Conservation (phyloP, 1,140 invertebrate genomes). For the Venustaconcha ellipsiformis region DNA sequence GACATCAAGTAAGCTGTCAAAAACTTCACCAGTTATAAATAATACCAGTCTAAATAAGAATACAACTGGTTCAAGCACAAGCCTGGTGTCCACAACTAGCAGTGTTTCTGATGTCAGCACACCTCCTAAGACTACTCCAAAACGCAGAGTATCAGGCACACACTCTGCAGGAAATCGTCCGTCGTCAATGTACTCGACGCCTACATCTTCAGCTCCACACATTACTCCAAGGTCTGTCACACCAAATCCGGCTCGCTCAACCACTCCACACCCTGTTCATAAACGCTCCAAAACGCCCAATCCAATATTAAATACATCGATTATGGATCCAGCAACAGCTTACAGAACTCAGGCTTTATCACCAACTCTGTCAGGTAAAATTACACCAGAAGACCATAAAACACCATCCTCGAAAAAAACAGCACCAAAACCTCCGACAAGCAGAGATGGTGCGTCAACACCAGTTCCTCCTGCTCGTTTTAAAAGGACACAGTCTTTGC, state of each 20-base stretch:
- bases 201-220: slow-evolving; percentile 30
- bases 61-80: slow-evolving; percentile 45
- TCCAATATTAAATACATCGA: no score
- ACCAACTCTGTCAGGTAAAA: no score
- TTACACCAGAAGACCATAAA: not conserved
- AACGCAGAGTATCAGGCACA: slow-evolving; percentile 9
- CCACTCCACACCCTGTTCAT: slow-evolving; percentile 12
- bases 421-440: slow-evolving; percentile 5
- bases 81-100: slow-evolving; percentile 43
- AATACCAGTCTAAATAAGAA: slow-evolving; percentile 43
- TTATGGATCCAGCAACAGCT: no score
- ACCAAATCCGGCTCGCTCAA: not conserved
- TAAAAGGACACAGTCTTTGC: slow-evolving; percentile 54
- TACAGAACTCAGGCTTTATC: no score
- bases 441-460: slow-evolving; percentile 11
- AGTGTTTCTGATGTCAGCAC: slow-evolving; percentile 32
- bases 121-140: slow-evolving; percentile 6
- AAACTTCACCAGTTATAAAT: not conserved
- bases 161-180: slow-evolving; percentile 9
- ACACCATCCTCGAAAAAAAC: slow-evolving; percentile 6
- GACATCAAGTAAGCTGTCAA: slow-evolving; percentile 27
- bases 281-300: no score
- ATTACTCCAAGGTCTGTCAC: slow-evolving; percentile 1
- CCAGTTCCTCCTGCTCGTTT: slow-evolving; percentile 34
- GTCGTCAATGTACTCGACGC: slow-evolving; percentile 18